Conservation (phyloP, 2,888 invertebrate genomes). For the Microchrysa polita region DNA sequence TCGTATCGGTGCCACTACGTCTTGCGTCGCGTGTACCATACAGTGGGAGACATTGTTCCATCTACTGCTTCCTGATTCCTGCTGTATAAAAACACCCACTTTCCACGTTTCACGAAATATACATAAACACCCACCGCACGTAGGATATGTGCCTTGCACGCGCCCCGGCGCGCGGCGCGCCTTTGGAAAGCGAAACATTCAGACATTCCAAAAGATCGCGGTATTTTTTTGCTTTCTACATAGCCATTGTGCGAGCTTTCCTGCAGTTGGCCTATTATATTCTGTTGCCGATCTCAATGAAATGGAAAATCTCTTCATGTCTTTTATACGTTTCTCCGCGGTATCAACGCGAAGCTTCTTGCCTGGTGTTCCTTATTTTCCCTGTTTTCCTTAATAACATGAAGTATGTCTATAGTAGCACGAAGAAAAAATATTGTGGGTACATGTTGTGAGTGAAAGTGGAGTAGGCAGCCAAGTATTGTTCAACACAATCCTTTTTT, state of each 20-base stretch:
- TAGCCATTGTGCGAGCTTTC: background rate
- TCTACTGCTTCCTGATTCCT: background rate
- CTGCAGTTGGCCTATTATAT: background rate
- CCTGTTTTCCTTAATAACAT: constrained; percentile 21
- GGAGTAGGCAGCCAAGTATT: constrained; percentile 4
- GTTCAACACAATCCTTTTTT: background rate
- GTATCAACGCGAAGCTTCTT: background rate
- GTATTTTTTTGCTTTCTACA: too few species aligned
- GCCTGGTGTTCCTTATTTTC: background rate
- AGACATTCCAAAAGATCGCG: too few species aligned
- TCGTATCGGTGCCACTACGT: background rate
- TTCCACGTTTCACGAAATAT: too few species aligned
- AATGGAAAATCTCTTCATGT: constrained; percentile 32
- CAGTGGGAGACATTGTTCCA: constrained; percentile 12
- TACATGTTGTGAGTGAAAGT: constrained; percentile 4
- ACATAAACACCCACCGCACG: too few species aligned
- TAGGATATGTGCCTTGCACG: too few species aligned
- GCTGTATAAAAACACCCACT: background rate
- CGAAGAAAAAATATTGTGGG: background rate
- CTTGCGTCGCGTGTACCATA: too few species aligned
- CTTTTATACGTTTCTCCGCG: constrained; percentile 1
- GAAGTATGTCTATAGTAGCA: too few species aligned
- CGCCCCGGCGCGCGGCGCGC: too few species aligned
- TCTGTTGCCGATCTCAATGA: constrained; percentile 18
- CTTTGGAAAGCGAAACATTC: too few species aligned